These are phyloP conservation scores for Meriones unguiculatus DNA, from an alignment of 2,113 vertebrate species.

Conservation along the genomic window DNA sequence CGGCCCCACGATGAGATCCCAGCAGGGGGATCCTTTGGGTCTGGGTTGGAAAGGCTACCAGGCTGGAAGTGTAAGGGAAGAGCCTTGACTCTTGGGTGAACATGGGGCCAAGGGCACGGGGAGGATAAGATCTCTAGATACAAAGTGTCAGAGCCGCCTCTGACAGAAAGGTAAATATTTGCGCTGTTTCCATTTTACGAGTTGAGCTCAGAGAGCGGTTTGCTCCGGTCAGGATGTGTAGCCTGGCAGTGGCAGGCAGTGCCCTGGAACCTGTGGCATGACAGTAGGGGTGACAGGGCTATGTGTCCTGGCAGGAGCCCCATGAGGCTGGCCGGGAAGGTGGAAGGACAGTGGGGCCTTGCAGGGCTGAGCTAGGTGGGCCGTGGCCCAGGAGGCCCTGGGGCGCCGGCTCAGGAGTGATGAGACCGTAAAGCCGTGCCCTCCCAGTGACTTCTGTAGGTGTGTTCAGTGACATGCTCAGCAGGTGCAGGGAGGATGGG, in stretches of 20 bases:
- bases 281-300: background rate
- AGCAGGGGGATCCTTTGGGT: background rate
- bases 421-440: slow-evolving; percentile 52
- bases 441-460: slow-evolving; percentile 80
- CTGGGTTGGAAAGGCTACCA: background rate
- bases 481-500: slow-evolving; percentile 71
- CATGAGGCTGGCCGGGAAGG: background rate
- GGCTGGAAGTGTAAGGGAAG: background rate
- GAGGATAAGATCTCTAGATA: background rate
- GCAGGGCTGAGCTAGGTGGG: background rate
- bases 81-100: background rate
- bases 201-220: background rate
- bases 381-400: slow-evolving; percentile 36
- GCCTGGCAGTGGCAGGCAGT: background rate
- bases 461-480: slow-evolving; percentile 80
- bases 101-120: rapidly evolving
- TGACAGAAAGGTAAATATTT: slow-evolving; percentile 1
- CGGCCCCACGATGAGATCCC: rapidly evolving
- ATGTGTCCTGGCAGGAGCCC: background rate
- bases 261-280: background rate
- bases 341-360: background rate
- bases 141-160: too few relatives aligned
- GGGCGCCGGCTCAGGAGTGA: slow-evolving; percentile 21
- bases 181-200: background rate
- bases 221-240: background rate